These are phyloP conservation scores for Morone saxatilis DNA, from an alignment of 2,113 vertebrate species.

Conservation along the genomic window DNA sequence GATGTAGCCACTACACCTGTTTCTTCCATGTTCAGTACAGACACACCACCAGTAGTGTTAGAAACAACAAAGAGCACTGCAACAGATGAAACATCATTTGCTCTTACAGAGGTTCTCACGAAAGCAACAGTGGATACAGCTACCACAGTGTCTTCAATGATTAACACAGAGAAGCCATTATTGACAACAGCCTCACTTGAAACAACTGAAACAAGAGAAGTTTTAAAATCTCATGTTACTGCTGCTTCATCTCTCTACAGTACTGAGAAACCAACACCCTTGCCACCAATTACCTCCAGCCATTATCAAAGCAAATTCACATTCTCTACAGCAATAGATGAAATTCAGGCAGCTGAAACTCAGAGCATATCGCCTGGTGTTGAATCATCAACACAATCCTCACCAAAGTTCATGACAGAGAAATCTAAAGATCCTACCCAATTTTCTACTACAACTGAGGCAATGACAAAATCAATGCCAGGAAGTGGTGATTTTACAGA, in stretches of 20 bases:
- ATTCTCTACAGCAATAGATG: constrained; percentile 2
- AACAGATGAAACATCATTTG: neutral
- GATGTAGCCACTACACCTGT: too few species aligned
- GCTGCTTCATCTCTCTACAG: constrained; percentile 28
- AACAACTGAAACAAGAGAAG: neutral
- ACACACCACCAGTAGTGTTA: neutral
- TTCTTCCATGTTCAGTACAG: constrained; percentile 7
- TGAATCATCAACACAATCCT: constrained; percentile 12
- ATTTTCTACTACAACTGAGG: neutral
- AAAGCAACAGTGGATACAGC: neutral
- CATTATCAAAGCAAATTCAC: neutral
- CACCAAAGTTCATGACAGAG: neutral
- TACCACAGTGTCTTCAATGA: neutral
- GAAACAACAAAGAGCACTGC: neutral
- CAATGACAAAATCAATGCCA: neutral
- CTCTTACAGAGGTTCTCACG: too few species aligned
- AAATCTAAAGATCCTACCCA: neutral
- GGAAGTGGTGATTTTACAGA: constrained; percentile 11
- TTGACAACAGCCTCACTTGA: neutral
- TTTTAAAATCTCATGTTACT: constrained; percentile 20
- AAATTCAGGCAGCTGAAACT: constrained; percentile 1
- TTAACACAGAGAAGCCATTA: constrained; percentile 11
- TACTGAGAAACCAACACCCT: constrained; percentile 9
- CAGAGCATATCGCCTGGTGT: constrained; percentile 7
- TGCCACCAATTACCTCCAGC: neutral